Evolutionary conservation across 2,113 vertebrate species (phyloP).

Genomic region (Emydura subglobosa): DNA sequence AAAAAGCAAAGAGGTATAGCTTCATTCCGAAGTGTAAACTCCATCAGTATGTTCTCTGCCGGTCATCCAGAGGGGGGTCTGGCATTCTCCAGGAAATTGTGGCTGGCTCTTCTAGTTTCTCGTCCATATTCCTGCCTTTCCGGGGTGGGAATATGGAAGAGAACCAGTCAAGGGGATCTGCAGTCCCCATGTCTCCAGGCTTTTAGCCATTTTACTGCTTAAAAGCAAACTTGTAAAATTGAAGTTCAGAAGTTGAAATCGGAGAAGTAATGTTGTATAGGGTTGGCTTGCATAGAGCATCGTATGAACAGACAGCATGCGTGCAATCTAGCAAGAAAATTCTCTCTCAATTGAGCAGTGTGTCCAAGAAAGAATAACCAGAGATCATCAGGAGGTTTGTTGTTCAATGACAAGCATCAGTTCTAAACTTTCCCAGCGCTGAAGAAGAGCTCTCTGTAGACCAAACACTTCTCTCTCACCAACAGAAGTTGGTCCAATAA

Average conservation of each 20-base stretch:
- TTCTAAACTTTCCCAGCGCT: neutral
- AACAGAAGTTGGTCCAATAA: neutral
- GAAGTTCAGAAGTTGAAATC: neutral
- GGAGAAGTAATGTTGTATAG: neutral
- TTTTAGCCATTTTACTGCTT: neutral
- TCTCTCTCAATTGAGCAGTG: neutral
- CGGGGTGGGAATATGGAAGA: no score
- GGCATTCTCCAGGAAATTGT: neutral
- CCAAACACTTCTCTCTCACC: neutral
- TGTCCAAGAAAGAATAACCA: neutral
- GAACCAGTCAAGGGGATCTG: neutral
- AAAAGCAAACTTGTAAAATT: neutral
- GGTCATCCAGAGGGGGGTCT: neutral
- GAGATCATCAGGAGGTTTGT: neutral
- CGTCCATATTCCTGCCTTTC: neutral
- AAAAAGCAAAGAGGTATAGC: constrained; percentile 89
- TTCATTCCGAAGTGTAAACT: neutral
- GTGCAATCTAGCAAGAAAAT: neutral
- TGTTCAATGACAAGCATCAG: neutral
- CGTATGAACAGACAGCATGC: neutral
- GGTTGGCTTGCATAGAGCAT: neutral
- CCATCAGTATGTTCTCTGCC: no score
- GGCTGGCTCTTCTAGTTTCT: neutral
- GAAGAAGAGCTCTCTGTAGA: neutral
- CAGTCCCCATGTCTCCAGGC: neutral